Base-by-base conservation (phyloP, 2,113 vertebrate genomes). In the Notarius lentiginosus region DNA sequence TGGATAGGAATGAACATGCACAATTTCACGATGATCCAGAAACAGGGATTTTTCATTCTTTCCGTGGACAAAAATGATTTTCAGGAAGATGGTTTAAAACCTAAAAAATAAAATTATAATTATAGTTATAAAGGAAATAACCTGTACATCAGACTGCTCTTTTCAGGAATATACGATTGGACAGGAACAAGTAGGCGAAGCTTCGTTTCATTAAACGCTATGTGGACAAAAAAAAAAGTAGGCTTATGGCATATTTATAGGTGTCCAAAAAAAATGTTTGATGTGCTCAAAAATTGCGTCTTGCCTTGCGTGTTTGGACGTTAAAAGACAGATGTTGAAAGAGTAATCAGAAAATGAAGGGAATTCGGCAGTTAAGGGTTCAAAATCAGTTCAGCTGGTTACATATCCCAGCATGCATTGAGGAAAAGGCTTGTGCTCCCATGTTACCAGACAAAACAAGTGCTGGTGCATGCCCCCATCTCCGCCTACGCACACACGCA, bases 381-480 rank as follows among this genome's bases (percentile, higher is more conserved):
- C 82, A 89, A 84, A 73, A 75, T 89, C 90, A 84, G 89, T 84
- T 90, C 87, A 90, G 84, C 83, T 60, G 20, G 61, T 83, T 91
- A 89, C 70, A 8, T 86, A 88, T 93, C 91, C 87, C 91, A 91
- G 81, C 89, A 90, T 89, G 90, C 91, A 90, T 86, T 87, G 90
- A 90, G 91, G 34, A 20, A 76, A 87, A 84, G 73, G 89, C 90
- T 88, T 91, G 88, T 91, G 88, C 87, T 91, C 17, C 91, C 92
- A 94, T 95, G 92, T 94, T 92, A 95, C 90, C 93, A 95, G 94
- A 94, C 95, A 93, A 94, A 95, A 94, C 93, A 93, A 95, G 92
- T 83, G 86, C 88, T 90, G 86, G 88, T 90, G 88, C 61, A 83
- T 75, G 63, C 84, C 76, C 70, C 89, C 79, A 58, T 53, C 75